phyloP scores from a whole-genome alignment of 2,888 invertebrate species.

The Eristalinus sepulchralis region DNA sequence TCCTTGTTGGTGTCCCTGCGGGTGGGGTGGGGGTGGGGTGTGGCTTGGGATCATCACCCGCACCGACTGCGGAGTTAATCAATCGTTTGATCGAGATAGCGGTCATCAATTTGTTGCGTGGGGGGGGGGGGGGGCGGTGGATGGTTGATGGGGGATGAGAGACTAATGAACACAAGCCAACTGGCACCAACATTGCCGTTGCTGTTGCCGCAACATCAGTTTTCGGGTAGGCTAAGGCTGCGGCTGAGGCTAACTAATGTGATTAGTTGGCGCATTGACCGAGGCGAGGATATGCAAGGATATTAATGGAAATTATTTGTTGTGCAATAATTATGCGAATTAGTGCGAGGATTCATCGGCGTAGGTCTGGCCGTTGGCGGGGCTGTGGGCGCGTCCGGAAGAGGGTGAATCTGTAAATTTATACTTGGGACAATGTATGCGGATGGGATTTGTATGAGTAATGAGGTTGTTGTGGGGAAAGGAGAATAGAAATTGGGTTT shows the following conservation, averaged over 20 bases:
- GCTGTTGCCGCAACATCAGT: background rate
- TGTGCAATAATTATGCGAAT: slow-evolving; percentile 51
- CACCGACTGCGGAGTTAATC: background rate
- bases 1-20: background rate
- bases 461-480: no score
- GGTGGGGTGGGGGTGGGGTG: background rate
- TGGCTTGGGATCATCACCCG: slow-evolving; percentile 1
- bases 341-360: background rate
- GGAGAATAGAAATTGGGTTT: no score
- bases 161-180: slow-evolving; percentile 13
- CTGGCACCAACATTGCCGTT: no score
- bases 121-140: background rate
- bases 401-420: background rate
- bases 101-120: slow-evolving; percentile 43
- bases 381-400: background rate
- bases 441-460: no score
- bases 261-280: slow-evolving; percentile 58
- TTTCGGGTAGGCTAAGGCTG: slow-evolving; percentile 11
- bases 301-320: slow-evolving; percentile 57
- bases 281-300: slow-evolving; percentile 59
- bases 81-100: slow-evolving; percentile 4
- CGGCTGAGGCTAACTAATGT: slow-evolving; percentile 22
- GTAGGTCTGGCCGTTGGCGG: background rate
- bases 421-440: no score
- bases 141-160: background rate